Conservation (phyloP, 2,113 vertebrate genomes). For the Regulus satrapa region DNA sequence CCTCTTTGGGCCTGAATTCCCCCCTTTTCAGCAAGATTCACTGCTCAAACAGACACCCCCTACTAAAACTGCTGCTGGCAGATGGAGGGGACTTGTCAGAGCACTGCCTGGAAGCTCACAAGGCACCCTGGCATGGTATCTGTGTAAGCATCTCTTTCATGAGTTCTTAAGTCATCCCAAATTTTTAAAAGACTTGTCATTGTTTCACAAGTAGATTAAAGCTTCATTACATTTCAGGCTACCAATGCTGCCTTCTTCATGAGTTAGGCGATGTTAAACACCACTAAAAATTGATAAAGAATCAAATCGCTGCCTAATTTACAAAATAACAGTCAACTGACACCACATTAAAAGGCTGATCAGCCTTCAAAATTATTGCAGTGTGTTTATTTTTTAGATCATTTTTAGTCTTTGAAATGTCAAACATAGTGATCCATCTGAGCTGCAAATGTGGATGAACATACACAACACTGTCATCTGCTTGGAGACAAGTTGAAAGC, state of each 20-base stretch:
- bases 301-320: conserved; percentile 67
- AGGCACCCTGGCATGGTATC: not conserved
- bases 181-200: conserved; percentile 56
- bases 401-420: conserved; percentile 74
- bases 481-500: conserved; percentile 51
- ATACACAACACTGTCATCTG: conserved; percentile 20
- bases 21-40: not conserved
- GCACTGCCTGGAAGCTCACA: not conserved
- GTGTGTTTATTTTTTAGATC: conserved; percentile 68
- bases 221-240: conserved; percentile 28
- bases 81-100: not conserved
- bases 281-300: conserved; percentile 63
- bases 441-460: conserved; percentile 42
- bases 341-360: conserved; percentile 69
- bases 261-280: conserved; percentile 65
- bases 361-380: conserved; percentile 69
- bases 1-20: not conserved
- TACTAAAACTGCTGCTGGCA: not conserved
- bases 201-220: conserved; percentile 62
- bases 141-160: conserved; percentile 30
- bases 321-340: conserved; percentile 64
- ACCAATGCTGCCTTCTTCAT: conserved; percentile 14
- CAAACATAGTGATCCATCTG: conserved; percentile 44
- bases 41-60: not conserved
- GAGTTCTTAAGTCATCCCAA: conserved; percentile 34